A percentile compares a stretch with the other conserved stretches of the same genome.
phyloP scores from a whole-genome alignment of 1,140 invertebrate species.

The Neelides sp. region DNA sequence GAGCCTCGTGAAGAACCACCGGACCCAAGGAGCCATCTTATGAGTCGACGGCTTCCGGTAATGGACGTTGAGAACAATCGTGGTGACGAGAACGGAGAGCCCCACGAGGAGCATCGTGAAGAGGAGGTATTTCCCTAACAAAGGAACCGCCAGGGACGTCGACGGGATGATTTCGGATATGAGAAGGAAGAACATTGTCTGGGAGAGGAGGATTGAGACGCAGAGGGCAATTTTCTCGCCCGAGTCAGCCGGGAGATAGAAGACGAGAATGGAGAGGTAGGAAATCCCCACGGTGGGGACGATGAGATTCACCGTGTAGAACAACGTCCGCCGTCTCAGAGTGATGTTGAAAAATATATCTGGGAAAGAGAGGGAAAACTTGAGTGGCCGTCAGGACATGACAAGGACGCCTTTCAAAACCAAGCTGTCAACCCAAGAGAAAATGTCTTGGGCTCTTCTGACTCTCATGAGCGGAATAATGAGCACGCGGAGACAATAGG shows the following conservation, averaged over 20 bases:
- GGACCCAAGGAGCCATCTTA: conserved; percentile 83
- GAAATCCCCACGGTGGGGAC: conserved; percentile 87
- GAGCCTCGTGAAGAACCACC: conserved; percentile 71
- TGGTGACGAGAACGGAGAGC: conserved; percentile 90
- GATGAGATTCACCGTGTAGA: conserved; percentile 93
- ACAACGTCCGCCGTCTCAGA: conserved; percentile 79
- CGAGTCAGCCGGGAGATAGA: conserved; percentile 95
- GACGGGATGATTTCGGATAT: conserved; percentile 98
- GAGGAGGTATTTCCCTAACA: conserved; percentile 93
- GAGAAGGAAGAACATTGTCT: conserved; percentile 98
- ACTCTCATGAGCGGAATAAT: too few relatives aligned
- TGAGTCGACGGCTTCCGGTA: conserved; percentile 97
- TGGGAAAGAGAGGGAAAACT: conserved; percentile 40
- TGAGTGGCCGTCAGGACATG: too few relatives aligned
- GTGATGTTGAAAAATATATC: conserved; percentile 99
- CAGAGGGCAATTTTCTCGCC: conserved; percentile 97
- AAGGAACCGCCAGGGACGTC: conserved; percentile 86
- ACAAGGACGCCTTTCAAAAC: too few relatives aligned
- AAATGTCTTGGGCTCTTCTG: too few relatives aligned
- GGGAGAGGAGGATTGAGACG: conserved; percentile 94
- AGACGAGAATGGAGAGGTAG: conserved; percentile 81
- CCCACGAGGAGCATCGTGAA: conserved; percentile 98
- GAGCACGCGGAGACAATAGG: too few relatives aligned
- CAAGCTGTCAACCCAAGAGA: too few relatives aligned
- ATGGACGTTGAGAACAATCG: conserved; percentile 96